Conservation (phyloP, 2,888 invertebrate species). For the Eupsilia transversa region DNA sequence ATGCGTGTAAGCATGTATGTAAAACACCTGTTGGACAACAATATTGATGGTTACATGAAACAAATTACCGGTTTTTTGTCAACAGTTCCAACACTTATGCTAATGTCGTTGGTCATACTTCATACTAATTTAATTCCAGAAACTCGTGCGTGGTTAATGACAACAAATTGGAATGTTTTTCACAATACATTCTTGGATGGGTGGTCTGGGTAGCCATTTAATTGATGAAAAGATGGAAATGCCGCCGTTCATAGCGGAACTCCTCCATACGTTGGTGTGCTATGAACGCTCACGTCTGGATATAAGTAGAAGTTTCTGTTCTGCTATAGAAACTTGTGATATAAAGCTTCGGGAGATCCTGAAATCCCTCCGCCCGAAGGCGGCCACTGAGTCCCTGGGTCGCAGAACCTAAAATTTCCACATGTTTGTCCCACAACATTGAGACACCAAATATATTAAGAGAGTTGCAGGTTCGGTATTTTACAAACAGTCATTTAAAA, state of each 20-base stretch:
- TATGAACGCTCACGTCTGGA: too few relatives aligned
- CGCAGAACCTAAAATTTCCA: background rate
- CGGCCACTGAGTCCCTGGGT: background rate
- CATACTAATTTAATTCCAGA: constrained; percentile 22
- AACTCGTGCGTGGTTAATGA: constrained; percentile 4
- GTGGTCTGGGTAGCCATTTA: background rate
- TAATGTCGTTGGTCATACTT: constrained; percentile 23
- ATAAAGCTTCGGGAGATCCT: background rate
- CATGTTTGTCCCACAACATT: background rate
- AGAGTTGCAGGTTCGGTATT: background rate
- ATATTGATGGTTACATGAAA: constrained; percentile 40
- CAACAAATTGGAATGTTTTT: background rate
- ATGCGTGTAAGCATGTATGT: constrained; percentile 56
- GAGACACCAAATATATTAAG: too few relatives aligned
- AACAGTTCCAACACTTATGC: constrained; percentile 27
- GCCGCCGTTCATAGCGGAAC: background rate
- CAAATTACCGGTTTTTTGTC: constrained; percentile 36
- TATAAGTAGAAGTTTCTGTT: too few relatives aligned
- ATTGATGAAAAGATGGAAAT: background rate
- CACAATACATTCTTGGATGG: background rate
- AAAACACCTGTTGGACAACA: constrained; percentile 53
- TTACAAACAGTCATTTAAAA: background rate
- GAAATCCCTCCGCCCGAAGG: background rate
- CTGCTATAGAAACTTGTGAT: background rate
- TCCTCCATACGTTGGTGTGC: background rate